Conservation (phyloP, 23 tunicate genomes). For the Halocynthia roretzi region DNA sequence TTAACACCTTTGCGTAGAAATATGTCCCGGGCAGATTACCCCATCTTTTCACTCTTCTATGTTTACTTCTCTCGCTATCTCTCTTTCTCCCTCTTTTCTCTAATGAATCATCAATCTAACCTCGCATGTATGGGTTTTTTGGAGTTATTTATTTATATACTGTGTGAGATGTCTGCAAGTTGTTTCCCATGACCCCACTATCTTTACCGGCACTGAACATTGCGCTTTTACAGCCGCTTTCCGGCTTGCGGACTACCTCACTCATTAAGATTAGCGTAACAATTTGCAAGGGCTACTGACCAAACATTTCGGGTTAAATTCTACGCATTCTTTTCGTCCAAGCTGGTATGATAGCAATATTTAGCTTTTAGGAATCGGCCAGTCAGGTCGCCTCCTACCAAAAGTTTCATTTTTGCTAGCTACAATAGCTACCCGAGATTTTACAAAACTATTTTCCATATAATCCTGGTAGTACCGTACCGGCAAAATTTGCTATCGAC, state of each 20-base stretch:
- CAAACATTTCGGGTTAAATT: too few species aligned
- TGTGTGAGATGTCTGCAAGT: slow-evolving; percentile 24
- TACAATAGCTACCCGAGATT: too few species aligned
- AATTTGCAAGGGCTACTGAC: too few species aligned
- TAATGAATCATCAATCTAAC: slow-evolving; percentile 12
- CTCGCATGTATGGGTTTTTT: not conserved
- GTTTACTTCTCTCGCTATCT: slow-evolving; percentile 6
- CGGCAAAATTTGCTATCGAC: too few species aligned
- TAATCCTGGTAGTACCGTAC: too few species aligned
- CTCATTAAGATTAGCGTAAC: slow-evolving; percentile 19
- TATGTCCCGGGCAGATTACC: slow-evolving; percentile 19
- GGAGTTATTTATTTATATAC: slow-evolving; percentile 19
- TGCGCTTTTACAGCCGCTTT: slow-evolving; percentile 20
- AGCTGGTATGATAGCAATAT: too few species aligned
- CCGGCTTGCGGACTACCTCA: slow-evolving; percentile 10
- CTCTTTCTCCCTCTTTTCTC: not conserved
- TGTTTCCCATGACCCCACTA: slow-evolving; percentile 31
- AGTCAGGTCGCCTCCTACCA: too few species aligned
- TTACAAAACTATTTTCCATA: too few species aligned
- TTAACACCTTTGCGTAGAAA: slow-evolving; percentile 25
- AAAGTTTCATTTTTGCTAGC: too few species aligned
- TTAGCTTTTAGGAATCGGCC: too few species aligned
- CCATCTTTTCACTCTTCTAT: not conserved
- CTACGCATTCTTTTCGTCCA: too few species aligned
- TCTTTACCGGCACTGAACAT: not conserved